These are phyloP conservation scores for Eospalax fontanierii DNA, from an alignment of 2,797 vertebrate species.

Conservation along the genomic window DNA sequence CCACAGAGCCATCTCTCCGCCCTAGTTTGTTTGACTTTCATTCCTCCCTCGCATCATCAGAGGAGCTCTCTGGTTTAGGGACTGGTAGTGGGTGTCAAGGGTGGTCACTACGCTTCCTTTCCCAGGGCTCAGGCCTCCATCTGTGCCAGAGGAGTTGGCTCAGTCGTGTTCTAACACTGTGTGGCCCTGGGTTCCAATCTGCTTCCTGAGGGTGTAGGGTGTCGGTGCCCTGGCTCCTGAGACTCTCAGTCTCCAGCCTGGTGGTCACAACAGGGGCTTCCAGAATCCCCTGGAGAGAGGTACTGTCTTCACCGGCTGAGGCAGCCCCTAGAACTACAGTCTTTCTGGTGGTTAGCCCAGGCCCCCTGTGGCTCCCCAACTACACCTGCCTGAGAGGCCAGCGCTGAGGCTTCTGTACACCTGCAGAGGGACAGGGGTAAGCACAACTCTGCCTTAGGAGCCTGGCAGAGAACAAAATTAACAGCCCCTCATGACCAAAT, in stretches of 20 bases:
- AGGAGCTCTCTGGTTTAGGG: neutral
- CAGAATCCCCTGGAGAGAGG: neutral
- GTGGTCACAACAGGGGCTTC: neutral
- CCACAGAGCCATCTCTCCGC: too few relatives aligned
- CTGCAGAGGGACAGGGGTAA: neutral
- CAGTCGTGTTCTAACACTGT: neutral
- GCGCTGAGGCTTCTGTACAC: neutral
- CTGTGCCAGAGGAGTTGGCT: neutral
- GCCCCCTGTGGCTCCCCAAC: too few relatives aligned
- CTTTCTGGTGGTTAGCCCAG: neutral
- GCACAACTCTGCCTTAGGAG: neutral
- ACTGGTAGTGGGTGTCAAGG: neutral
- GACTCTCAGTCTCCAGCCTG: neutral
- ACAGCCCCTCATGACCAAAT: neutral
- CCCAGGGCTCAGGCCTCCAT: neutral
- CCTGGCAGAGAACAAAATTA: neutral
- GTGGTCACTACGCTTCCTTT: neutral
- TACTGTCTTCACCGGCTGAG: neutral
- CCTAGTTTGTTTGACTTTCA: fast-evolving
- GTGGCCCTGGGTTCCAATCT: neutral
- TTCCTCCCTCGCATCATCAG: neutral
- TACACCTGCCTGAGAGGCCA: neutral
- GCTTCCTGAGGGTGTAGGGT: neutral
- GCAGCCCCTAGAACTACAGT: neutral
- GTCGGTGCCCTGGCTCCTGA: neutral